phyloP scores from a whole-genome alignment of 92 coral and sea anemone species.

The Bergia puertoricense region DNA sequence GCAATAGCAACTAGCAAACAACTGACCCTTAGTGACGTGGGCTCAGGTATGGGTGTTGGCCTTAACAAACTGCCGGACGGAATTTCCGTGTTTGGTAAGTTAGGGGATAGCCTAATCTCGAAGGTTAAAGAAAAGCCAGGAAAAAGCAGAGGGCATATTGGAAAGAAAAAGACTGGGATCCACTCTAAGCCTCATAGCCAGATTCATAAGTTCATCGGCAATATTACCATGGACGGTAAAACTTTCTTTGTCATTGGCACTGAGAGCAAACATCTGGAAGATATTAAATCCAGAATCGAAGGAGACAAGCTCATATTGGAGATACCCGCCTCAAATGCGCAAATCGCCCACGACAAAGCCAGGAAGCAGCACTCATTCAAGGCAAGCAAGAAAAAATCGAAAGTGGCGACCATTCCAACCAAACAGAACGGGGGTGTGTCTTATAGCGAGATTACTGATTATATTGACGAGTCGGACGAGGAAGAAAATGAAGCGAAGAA shows the following conservation, averaged over 20 bases:
- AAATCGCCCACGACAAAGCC: slow-evolving; percentile 41
- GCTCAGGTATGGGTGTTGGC: slow-evolving; percentile 97
- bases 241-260: slow-evolving; percentile 89
- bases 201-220: slow-evolving; percentile 90
- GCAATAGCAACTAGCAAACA: slow-evolving; percentile 99
- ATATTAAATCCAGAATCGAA: slow-evolving; percentile 66
- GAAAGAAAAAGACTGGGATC: slow-evolving; percentile 34
- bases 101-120: slow-evolving; percentile 71
- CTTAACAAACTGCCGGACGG: slow-evolving; percentile 80
- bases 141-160: slow-evolving; percentile 59
- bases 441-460: slow-evolving; percentile 85
- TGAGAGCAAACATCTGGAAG: slow-evolving; percentile 82
- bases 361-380: slow-evolving; percentile 31
- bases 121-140: slow-evolving; percentile 48
- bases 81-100: slow-evolving; percentile 82
- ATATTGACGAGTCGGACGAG: slow-evolving; percentile 69
- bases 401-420: slow-evolving; percentile 35
- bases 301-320: slow-evolving; percentile 78
- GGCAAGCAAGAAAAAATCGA: slow-evolving; percentile 63
- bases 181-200: slow-evolving; percentile 1
- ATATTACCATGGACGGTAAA: slow-evolving; percentile 93
- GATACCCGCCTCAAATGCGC: slow-evolving; percentile 67
- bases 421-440: background rate
- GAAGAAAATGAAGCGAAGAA: slow-evolving; percentile 45
- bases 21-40: slow-evolving; percentile 85